These are phyloP conservation scores for Imbricaverruca yamaguchii DNA, from an alignment of 2,888 invertebrate genomes.

Conservation along the genomic window DNA sequence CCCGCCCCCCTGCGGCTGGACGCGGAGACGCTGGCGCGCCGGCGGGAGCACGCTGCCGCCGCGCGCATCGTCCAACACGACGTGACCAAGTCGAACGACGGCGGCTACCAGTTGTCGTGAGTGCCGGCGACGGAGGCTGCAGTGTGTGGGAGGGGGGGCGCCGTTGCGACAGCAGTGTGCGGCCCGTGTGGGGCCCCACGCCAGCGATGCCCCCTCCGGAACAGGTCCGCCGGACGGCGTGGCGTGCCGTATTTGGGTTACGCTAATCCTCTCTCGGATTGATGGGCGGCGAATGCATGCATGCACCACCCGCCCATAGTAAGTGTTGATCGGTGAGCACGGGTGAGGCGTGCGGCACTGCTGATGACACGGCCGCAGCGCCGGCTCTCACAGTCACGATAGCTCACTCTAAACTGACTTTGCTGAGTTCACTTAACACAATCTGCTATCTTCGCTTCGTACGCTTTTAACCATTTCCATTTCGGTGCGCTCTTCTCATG, in stretches of 20 bases:
- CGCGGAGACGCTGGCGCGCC: not conserved
- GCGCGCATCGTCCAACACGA: not conserved
- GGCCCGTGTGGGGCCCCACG: no score
- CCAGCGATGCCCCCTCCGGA: not conserved
- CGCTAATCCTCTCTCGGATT: not conserved
- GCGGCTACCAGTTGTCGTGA: not conserved
- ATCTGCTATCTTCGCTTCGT: no score
- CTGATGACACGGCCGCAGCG: no score
- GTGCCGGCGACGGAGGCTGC: not conserved
- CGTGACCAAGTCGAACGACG: not conserved
- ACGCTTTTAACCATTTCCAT: no score
- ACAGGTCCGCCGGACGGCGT: not conserved
- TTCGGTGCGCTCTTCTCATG: no score
- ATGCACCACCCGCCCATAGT: no score
- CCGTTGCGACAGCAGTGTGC: not conserved
- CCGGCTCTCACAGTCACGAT: no score
- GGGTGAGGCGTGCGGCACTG: no score
- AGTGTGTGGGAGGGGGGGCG: not conserved
- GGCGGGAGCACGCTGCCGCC: not conserved
- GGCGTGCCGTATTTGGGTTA: not conserved
- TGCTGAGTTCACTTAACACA: no score
- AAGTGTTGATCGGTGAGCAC: no score
- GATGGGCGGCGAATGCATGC: no score
- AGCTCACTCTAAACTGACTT: no score
- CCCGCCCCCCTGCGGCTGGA: not conserved